Base-by-base conservation (phyloP, 2,888 invertebrate genomes). In the Ditula angustiorana region DNA sequence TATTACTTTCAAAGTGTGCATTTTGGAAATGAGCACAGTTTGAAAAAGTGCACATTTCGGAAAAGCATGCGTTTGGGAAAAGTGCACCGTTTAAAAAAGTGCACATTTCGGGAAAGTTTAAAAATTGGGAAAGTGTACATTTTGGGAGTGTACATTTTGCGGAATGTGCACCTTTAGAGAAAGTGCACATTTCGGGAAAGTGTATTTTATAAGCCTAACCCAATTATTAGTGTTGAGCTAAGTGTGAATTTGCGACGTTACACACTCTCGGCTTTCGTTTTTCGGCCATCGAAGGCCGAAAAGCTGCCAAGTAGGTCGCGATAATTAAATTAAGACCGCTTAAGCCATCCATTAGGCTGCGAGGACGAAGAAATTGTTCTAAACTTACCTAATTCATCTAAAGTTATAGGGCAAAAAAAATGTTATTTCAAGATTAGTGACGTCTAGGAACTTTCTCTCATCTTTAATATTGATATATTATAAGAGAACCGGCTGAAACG, bases 281-380 rank as follows among this genome's bases (percentile, higher is more conserved):
- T 44, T 56, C 55, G 11, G 1, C 46, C 28, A 13, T 2, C 21
- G 55, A 30, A 53, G 33, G 28, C 50, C 28, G 7, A 58, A 21
- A 30, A 46, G 2, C 30, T 24, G 53, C 46, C 46, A 55, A 61
- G 24, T 61, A 19, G 55, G 55, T 61, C 61, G 47, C 16, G 11
- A 16, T 61, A 55, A 61, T 61, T 61, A 44, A 53, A 61, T 53
- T 33, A 61, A 61, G 44, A 26, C 35, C 46, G 55, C 61, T 60
- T 61, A 47, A 61, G 61, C 26, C 26, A 28, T 61, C 61, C 47
- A 55, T 61, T 61, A 61, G 47, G 55, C 37, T 28, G 24, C 10
- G 55, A 35, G 33, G 55, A 44, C 30, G 41, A 44, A 61, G 30
- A 55, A 53, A 46, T 46, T 44, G 33, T 35, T 13, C 44, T 19